Evolutionary conservation across 2,888 invertebrate species (phyloP), one percentile per base, ranked within the genome.

Genomic region (Branchellion lobata): DNA sequence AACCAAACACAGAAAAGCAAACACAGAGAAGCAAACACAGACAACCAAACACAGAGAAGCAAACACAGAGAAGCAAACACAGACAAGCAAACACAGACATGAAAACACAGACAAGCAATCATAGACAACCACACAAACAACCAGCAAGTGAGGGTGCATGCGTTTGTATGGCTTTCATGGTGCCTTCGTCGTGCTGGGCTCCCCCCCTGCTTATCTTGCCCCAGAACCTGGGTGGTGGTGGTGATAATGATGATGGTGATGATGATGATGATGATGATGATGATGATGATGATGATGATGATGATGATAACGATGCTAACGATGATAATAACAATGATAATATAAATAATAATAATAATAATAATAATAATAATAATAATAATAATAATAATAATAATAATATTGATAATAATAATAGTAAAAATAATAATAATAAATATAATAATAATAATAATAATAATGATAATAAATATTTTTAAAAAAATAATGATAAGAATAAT

Each of bases 281-380:
- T 78, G 78, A 78, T 78, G 51, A 71, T 78, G 51, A 71, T 78
- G 51, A 71, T 78, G 29, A 78, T 78, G 51, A 78, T 71, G 1
- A 71, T 69, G 33, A 78, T 34, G 40, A 78, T 78, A 57, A 78
- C 68, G 68, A 78, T 78, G 78, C 33, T 78, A 57, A 78, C 68
- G 36, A 68, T 77, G 40, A 69, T 78, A 31, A 31, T 31, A 31
- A 31, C 11, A 31, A 72, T 34, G 14, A 29, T 21, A 24, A 21
- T 24, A 34, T 5, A 5, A 31, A 29, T 33, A 72, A 24, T 31
- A 72, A 29, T 31, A 72, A 72, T 72, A 72, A 72, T 31, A 31
- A 72, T 31, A 29, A 72, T 31, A 65, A 65, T 65, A 72, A 29
- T 31, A 72, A 72, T 24, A 8, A 72, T 31, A 31, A 31, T 72